Base-by-base conservation (phyloP, 2,888 invertebrate genomes). In the Phymatocera aterrima region DNA sequence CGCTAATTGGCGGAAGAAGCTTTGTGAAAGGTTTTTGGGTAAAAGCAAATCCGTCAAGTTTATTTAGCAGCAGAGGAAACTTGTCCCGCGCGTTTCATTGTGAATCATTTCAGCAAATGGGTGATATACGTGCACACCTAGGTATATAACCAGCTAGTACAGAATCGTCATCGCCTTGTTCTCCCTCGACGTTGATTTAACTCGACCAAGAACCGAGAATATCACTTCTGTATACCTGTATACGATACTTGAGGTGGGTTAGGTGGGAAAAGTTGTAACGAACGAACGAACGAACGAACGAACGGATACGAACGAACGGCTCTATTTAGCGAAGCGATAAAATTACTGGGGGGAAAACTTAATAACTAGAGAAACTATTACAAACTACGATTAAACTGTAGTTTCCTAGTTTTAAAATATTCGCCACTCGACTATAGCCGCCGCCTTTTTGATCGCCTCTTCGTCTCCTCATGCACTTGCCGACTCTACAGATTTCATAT, bases 321-420 rank as follows among this genome's bases (percentile, higher is more conserved):
- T 48, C 72, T 15, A 15, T 72, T 51, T 51, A 72, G 28, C 70
- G 24, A 43, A 34, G 34, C 18, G n/a, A 72, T 72, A 34, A 48
- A 72, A 72, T 46, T 46, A 72, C 21, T 43, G 12, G 6, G 43
- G 43, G 18, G 34, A 51, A 72, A 72, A 72, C 48, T 70, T 48
- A 48, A 48, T 3, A 6, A 48, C 48, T 65, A 43, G n/a, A 28
- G 31, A 12, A 72, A 72, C 48, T 72, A 72, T 72, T 51, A 34
- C 34, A 5, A 72, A 72, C 51, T 72, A 8, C 34, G 34, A 34
- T 72, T 34, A 51, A 72, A 72, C 72, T 51, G 51, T 72, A 31
- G 48, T 72, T 72, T 51, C 18, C 31, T 72, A 48, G 51, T 72
- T 51, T 72, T 72, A 72, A 72, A 72, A 31, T 72, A 72, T 72